Base-by-base conservation (phyloP, 2,797 vertebrate species). In the Pseudochirops corinnae region DNA sequence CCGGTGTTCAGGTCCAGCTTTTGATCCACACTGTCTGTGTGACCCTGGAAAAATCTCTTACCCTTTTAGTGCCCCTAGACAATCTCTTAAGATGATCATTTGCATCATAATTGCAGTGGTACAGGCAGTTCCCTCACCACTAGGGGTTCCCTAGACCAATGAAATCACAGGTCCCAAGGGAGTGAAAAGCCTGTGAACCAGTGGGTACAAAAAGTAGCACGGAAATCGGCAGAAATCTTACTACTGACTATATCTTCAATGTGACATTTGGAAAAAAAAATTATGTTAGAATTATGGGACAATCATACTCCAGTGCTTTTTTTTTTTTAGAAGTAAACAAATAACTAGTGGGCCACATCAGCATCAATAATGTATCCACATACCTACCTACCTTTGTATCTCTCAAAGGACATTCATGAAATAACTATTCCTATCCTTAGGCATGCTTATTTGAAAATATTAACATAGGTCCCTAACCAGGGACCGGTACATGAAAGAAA, bases 211-310 rank as follows among this genome's bases (percentile, higher is more conserved):
- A 98, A 98, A 98, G 97, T 96, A 97, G 96, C 96, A 97, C 97
- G 97, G 31, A 55, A 55, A 94, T 6, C 97, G 97, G 97, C 96
- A 98, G 97, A 98, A 97, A 98, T 98, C 53, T 98, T 96, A 97
- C 97, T 97, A 97, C 96, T 98, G 98, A 98, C 98, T 98, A 96
- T 95, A 96, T 96, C 94, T 97, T 97, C 98, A 13, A 87, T 50
- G 24, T 50, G 3, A 87, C 21, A 50, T 87, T 87, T 87, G 74
- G 74, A 87, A 50, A 50, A 50, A 46, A 50, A 26, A 46, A 50
- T 87, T 87, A 82, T 39, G 18, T 26, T 39, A 87, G 21, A 87
- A 87, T 87, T 50, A 50, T 46, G 24, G 39, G 21, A 11, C 39
- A 87, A 50, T 26, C 39, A 87, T 11, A 39, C 60, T 91, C 92